Base-by-base conservation (phyloP, 2,113 vertebrate species). In the Ammodytes marinus region DNA sequence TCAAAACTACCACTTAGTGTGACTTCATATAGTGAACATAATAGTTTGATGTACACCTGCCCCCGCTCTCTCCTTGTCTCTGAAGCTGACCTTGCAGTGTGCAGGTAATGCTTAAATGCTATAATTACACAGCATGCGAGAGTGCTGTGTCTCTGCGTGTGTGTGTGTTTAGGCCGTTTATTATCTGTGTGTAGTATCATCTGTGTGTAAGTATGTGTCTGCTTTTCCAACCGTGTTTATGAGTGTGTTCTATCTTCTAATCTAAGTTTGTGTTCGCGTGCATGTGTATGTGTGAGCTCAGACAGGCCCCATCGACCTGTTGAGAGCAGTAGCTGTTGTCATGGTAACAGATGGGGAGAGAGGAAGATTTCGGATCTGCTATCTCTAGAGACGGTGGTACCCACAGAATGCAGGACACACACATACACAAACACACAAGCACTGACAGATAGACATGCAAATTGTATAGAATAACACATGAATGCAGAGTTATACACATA, bases 311-410 rank as follows among this genome's bases (percentile, higher is more conserved):
- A 71, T 80, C 82, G 88, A 92, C 93, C 91, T 92, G 94, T 92
- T 93, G 92, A 92, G 91, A 90, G 85, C 70, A 81, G 79, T 57
- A 86, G 80, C 86, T 85, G 93, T 93, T 91, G 94, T 92, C 94
- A 92, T 93, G 91, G 94, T 83, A 93, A 95, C 93, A 85, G 86
- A 86, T 73, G 83, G 91, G 85, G 83, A 65, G 86, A 83, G 82
- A 79, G 82, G 85, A 87, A 84, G 88, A 90, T 91, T 86, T 91
- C 8, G 77, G 80, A 89, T 86, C 58, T 61, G 69, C 50, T 66
- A 68, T 87, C 90, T 91, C 84, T n/a, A 42, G 74, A 88, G 86
- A 82, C 77, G 12, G 69, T 74, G 76, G 71, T 58, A 61, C 79
- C 86, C 75, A 53, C 73, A 57, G 69, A 83, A 83, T 74, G 39